A percentile compares a stretch with the other conserved stretches of the same genome.
These are phyloP conservation scores for Neocrepidodera transversa DNA, from an alignment of 2,888 invertebrate genomes.

Conservation along the genomic window DNA sequence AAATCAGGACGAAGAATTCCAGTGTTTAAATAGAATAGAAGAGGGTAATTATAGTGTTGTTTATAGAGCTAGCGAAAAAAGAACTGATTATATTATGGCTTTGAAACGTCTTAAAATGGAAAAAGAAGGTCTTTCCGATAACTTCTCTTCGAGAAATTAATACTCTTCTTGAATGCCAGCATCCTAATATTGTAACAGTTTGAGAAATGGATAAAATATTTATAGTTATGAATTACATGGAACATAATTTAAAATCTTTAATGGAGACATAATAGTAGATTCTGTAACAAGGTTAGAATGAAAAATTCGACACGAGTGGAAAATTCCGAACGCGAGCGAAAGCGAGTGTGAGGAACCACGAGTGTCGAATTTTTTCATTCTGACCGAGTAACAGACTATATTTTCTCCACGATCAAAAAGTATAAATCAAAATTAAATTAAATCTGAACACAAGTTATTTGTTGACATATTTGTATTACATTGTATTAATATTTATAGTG, in stretches of 20 bases:
- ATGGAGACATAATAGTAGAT: too few relatives aligned
- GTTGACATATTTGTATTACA: too few relatives aligned
- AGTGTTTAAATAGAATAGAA: slow-evolving; percentile 96
- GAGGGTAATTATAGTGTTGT: slow-evolving; percentile 99
- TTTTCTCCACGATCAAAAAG: too few relatives aligned
- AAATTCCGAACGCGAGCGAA: too few relatives aligned
- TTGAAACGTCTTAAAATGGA: slow-evolving; percentile 99
- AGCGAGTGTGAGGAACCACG: too few relatives aligned
- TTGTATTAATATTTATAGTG: too few relatives aligned
- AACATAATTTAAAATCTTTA: slow-evolving; percentile 96
- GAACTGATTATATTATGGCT: slow-evolving; percentile 97
- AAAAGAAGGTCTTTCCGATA: slow-evolving; percentile 98
- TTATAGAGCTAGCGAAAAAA: slow-evolving; percentile 93
- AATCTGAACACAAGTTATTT: too few relatives aligned
- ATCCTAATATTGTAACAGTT: slow-evolving; percentile 97
- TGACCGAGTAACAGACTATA: too few relatives aligned
- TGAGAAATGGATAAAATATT: slow-evolving; percentile 99
- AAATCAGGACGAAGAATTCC: slow-evolving; percentile 98
- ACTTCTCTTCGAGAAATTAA: slow-evolving; percentile 98
- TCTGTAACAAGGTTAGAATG: too few relatives aligned
- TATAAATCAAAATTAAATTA: too few relatives aligned
- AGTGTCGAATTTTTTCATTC: too few relatives aligned
- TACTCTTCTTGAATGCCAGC: slow-evolving; percentile 94
- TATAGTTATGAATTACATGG: slow-evolving; percentile 99
- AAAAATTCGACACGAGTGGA: too few relatives aligned